A percentile compares a stretch with the other conserved stretches of the same genome.
Evolutionary conservation across 2,797 vertebrate species (phyloP).

Genomic region (Periophthalmus magnuspinnatus): DNA sequence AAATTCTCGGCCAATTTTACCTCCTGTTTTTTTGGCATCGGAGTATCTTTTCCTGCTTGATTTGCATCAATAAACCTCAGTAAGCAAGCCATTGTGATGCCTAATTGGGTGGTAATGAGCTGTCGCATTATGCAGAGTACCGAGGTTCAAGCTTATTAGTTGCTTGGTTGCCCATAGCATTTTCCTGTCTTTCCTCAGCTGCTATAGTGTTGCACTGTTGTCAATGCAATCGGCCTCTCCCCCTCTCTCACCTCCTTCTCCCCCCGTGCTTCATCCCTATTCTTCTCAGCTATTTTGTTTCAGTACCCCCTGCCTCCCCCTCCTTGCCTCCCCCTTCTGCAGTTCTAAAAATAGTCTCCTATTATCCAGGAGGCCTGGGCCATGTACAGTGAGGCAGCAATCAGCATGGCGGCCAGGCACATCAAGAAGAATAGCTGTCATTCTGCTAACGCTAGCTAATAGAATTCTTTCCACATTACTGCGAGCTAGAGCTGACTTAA

Average conservation of each 20-base stretch:
- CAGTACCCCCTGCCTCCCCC: constrained; percentile 21
- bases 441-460: constrained; percentile 60
- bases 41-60: constrained; percentile 78
- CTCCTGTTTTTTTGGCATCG: constrained; percentile 68
- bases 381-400: constrained; percentile 76
- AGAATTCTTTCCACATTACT: constrained; percentile 59
- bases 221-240: constrained; percentile 66
- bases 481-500: constrained; percentile 44
- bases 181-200: constrained; percentile 72
- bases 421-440: constrained; percentile 79
- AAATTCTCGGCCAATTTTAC: constrained; percentile 65
- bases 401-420: constrained; percentile 71
- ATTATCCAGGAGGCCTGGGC: constrained; percentile 73
- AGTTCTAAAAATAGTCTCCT: constrained; percentile 78
- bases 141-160: constrained; percentile 84
- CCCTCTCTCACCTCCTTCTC: constrained; percentile 42
- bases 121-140: constrained; percentile 82
- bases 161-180: constrained; percentile 85
- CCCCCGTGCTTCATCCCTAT: constrained; percentile 49
- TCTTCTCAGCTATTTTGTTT: constrained; percentile 48
- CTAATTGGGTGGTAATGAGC: constrained; percentile 84
- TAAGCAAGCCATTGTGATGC: constrained; percentile 80
- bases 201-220: constrained; percentile 69
- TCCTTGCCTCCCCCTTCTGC: constrained; percentile 29
- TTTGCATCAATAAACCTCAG: constrained; percentile 82